Evolutionary conservation across 2,888 invertebrate species (phyloP), one percentile per base, ranked within the genome.

Genomic region (Parapristionchus giblindavisi): DNA sequence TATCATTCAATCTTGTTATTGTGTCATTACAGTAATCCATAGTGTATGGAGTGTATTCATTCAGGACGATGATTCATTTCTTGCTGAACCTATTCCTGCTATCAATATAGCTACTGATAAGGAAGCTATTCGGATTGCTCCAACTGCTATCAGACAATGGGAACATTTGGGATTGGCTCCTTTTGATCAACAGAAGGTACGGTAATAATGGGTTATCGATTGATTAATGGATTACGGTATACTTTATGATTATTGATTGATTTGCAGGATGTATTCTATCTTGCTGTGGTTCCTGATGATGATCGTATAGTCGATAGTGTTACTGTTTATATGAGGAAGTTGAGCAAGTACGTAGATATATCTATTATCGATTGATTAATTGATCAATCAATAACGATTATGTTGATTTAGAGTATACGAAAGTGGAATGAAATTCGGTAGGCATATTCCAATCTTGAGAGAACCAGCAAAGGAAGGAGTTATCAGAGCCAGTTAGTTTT

Each of bases 241-340:
- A 21, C 48, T 48, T 48, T 21, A 48, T 48, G 48, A 48, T 48
- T 48, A 27, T 48, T 48, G 48, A 11, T 17, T 11, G n/a, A 21
- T 34, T 71, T 58, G 5, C 91, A 97, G 43, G 97, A 99, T 89
- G 92, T 99, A 1, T 95, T 94, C 34, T 99, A 98, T 89, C 92
- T 97, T 52, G 95, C 97, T 8, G 92, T 99, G 0, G 93, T 95
- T 43, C 96, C 98, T 0, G 97, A 98, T 87, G 94, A 93, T 87
- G 94, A 95, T 75, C 93, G 92, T 80, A 91, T 96, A 51, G 90
- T 93, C 66, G 92, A 92, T 56, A 92, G 93, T 85, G 92, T 95
- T 3, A 58, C 76, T 14, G 76, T 76, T 14, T 86, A 84, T 65
- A 78, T 86, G 80, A 82, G 84, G 51, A 76, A 78, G 21, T 34